Evolutionary conservation across 2,797 vertebrate genomes (phyloP), one percentile per base, ranked within the genome.

Genomic region (Silurus lanzhouensis): DNA sequence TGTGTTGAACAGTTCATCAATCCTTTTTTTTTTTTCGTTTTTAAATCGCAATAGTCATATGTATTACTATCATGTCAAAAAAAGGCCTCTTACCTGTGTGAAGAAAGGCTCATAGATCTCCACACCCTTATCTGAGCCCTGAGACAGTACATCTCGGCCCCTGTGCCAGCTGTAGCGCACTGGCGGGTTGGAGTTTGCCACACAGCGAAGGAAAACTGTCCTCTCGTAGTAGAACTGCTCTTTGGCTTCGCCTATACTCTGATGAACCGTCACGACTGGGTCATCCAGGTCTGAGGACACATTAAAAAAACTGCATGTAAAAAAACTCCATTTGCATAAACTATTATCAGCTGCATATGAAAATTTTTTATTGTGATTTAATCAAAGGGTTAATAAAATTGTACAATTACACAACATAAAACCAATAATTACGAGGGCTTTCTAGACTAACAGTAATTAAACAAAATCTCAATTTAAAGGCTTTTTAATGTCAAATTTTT

Each of bases 91-190:
- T 96, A 99, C 98, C 98, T 99, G 98, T 90, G 98, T 99, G 93
- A 99, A 99, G 94, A 99, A 99, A 67, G 98, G 98, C 90, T 99
- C 98, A 2, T 99, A 99, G 93, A 99, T 99, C 93, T 99, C 98
- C 84, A 99, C 98, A 0, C 98, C 98, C 91, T 99, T 99, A 92
- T 99, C 98, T 0, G 97, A 98, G 48, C 98, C 98, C 90, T 99
- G 98, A 0, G 98, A 96, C 86, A 99, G 93, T 1, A 98, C 96
- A 85, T 99, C 97, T 10, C 97, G 94, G 19, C 97, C 98, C 0
- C 98, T 96, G 61, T 97, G 95, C 98, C 98, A 99, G 93, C 97
- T 99, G 92, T 99, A 99, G 87, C 97, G 97, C 52, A 99, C 97
- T 0, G 98, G 98, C 0, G 98, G 98, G 86, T 99, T 99, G 87